A percentile compares a stretch with the other conserved stretches of the same genome.
These are phyloP conservation scores for Radopholus similis DNA, from an alignment of 1,140 invertebrate genomes.

Conservation along the genomic window DNA sequence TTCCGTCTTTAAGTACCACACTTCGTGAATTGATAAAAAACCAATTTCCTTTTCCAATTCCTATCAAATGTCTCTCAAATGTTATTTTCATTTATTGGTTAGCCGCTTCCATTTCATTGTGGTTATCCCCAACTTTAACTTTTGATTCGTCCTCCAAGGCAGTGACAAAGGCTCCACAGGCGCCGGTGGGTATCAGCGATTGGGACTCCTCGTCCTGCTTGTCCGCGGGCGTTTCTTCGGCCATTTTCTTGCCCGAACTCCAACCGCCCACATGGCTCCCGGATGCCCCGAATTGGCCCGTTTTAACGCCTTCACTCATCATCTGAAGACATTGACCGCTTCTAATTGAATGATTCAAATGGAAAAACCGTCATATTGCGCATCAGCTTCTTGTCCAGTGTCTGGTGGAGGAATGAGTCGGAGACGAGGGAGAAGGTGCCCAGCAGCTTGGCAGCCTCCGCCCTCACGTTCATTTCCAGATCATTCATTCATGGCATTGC, in stretches of 20 bases:
- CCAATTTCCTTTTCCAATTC: too few species aligned
- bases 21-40: too few species aligned
- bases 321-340: slow-evolving; percentile 35
- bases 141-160: slow-evolving; percentile 98
- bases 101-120: too few species aligned
- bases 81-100: too few species aligned
- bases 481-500: slow-evolving; percentile 87
- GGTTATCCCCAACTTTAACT: too few species aligned
- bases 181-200: slow-evolving; percentile 81
- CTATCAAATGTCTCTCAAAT: too few species aligned
- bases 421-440: slow-evolving; percentile 83
- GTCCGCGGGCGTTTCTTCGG: slow-evolving; percentile 75
- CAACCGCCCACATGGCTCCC: slow-evolving; percentile 71
- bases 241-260: slow-evolving; percentile 84
- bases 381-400: slow-evolving; percentile 97
- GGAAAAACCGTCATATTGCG: slow-evolving; percentile 75
- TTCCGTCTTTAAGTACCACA: too few species aligned
- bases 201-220: slow-evolving; percentile 73
- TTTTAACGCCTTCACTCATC: slow-evolving; percentile 25
- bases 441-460: slow-evolving; percentile 62
- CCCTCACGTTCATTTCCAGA: slow-evolving; percentile 67
- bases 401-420: slow-evolving; percentile 84
- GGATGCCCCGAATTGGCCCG: slow-evolving; percentile 6
- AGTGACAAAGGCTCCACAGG: slow-evolving; percentile 96
- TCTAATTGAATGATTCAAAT: too few species aligned